Evolutionary conservation across 92 coral and sea anemone species (phyloP).

Genomic region (Palythoa grandiflora): DNA sequence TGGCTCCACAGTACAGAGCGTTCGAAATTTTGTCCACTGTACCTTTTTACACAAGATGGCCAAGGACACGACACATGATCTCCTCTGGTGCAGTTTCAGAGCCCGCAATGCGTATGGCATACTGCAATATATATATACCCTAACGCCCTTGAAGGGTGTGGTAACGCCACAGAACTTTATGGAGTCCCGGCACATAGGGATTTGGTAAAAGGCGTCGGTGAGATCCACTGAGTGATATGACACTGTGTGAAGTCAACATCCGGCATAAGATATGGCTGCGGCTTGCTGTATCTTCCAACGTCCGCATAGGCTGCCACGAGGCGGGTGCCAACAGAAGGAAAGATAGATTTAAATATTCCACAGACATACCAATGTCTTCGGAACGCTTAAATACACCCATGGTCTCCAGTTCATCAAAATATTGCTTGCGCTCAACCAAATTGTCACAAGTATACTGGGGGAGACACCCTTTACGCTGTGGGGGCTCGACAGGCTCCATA

Average conservation of each 20-base stretch:
- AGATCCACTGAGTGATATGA: too few relatives aligned
- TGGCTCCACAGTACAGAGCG: not conserved
- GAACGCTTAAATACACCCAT: conserved; percentile 47
- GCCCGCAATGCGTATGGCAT: too few relatives aligned
- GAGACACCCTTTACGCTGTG: conserved; percentile 61
- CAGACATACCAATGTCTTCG: conserved; percentile 47
- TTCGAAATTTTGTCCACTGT: conserved; percentile 37
- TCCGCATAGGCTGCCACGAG: conserved; percentile 1
- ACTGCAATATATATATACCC: too few relatives aligned
- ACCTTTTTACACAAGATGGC: not conserved
- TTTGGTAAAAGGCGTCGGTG: too few relatives aligned
- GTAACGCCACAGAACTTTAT: too few relatives aligned
- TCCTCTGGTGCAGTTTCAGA: too few relatives aligned
- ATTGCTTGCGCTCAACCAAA: conserved; percentile 54
- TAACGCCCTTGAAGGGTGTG: too few relatives aligned
- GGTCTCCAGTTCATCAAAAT: conserved; percentile 53
- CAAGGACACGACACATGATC: too few relatives aligned
- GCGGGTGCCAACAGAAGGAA: too few relatives aligned
- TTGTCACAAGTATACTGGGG: conserved; percentile 57
- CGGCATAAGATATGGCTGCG: conserved; percentile 66
- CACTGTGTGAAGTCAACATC: conserved; percentile 1
- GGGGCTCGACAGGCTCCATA: conserved; percentile 67
- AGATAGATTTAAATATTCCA: conserved; percentile 58
- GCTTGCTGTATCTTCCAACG: conserved; percentile 62
- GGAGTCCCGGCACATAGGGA: too few relatives aligned